Evolutionary conservation across 2,888 invertebrate species (phyloP), one percentile per base, ranked within the genome.

Genomic region (Lasioglossum zephyrum): DNA sequence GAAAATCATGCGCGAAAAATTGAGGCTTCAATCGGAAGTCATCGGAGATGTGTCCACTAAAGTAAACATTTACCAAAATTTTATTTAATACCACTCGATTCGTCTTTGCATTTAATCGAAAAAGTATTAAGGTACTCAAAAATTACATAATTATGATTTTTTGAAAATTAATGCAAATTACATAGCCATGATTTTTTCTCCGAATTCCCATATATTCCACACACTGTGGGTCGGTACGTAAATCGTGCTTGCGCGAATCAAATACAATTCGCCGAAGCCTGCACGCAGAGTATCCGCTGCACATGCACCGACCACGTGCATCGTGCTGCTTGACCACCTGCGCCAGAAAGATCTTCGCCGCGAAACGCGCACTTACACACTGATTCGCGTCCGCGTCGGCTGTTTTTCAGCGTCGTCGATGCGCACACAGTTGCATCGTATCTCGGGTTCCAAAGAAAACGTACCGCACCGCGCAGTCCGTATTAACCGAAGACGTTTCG

Each of bases 241-340:
- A 76, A 86, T 89, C 74, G 72, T 77, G 87, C 90, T 84, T 80
- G 73, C 84, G 66, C 79, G 78, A 63, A 82, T 79, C 90, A 74
- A 90, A 90, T 87, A 82, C 83, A 79, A 89, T 87, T 85, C 75
- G 79, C 70, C 82, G 69, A 39, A 11, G 16, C 41, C 11, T 73
- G 31, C 36, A 36, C 66, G 73, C 49, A 22, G 31, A 49, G 49
- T 73, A 22, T 31, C 8, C 73, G 47, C 22, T 73, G 86, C 89
- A 78, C 83, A 90, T 87, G 83, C 87, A 84, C 53, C 77, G 36
- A 69, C 87, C 89, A 89, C 89, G 89, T 89, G 88, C 89, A 83
- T 44, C 81, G 81, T 18, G 47, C 49, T 70, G 74, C 80, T 22
- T 85, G 90, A 90, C 91, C 91, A 91, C 91, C 91, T 91, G 91